These are phyloP conservation scores for Bagarius yarrelli DNA, from an alignment of 2,113 vertebrate species.

Conservation along the genomic window DNA sequence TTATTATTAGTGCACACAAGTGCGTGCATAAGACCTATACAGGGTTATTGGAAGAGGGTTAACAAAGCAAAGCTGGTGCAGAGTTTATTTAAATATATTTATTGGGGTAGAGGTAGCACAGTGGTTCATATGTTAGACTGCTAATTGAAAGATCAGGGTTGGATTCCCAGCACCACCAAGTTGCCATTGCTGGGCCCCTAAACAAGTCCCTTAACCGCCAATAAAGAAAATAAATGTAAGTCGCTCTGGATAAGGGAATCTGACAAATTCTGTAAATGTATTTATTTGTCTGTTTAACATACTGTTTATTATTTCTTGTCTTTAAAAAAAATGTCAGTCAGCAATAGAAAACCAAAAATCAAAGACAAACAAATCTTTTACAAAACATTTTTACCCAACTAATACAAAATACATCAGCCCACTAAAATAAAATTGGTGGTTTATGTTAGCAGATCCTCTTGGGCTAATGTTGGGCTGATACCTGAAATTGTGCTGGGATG, in stretches of 20 bases:
- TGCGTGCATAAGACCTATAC: too few species aligned
- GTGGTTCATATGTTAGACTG: too few species aligned
- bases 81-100: background rate
- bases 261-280: too few species aligned
- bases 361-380: background rate
- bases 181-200: too few species aligned
- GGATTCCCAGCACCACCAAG: too few species aligned
- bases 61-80: background rate
- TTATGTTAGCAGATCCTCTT: background rate
- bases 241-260: too few species aligned
- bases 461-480: background rate
- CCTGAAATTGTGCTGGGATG: background rate
- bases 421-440: background rate
- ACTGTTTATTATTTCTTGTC: background rate
- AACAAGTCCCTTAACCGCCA: too few species aligned
- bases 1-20: too few species aligned
- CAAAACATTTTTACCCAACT: background rate
- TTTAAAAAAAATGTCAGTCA: background rate
- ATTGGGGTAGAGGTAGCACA: too few species aligned
- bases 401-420: background rate
- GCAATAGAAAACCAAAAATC: background rate
- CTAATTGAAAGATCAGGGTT: too few species aligned
- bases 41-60: background rate
- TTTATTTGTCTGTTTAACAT: background rate
- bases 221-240: too few species aligned